Conservation (phyloP, 2,797 vertebrate species). For the Psittacula echo region DNA sequence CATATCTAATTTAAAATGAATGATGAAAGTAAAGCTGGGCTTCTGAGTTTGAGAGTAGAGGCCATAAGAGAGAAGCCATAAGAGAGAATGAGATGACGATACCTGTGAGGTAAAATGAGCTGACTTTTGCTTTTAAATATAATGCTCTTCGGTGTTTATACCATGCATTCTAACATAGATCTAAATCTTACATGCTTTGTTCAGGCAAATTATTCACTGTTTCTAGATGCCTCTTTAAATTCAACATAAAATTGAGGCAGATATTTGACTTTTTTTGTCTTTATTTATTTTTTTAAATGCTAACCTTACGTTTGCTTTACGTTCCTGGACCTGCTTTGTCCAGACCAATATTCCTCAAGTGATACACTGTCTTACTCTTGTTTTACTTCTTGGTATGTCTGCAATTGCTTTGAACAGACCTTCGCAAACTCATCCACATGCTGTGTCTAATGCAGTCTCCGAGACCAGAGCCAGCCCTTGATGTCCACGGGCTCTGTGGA, state of each 20-base stretch:
- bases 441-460: accelerated
- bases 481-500: neutral
- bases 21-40: neutral
- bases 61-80: neutral
- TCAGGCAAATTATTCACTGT: neutral
- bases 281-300: neutral
- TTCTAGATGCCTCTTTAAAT: slow-evolving; percentile 6
- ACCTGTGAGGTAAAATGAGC: neutral
- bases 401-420: neutral
- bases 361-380: accelerated
- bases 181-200: neutral
- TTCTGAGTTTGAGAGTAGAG: neutral
- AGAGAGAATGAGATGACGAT: neutral
- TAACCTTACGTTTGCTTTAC: neutral
- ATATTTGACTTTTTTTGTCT: neutral
- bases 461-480: neutral
- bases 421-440: accelerated
- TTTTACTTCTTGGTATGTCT: neutral
- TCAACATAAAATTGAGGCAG: neutral
- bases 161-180: neutral
- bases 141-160: neutral
- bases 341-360: neutral
- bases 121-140: neutral
- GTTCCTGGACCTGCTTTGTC: neutral
- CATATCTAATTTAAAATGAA: neutral